Evolutionary conservation across 2,797 vertebrate genomes (phyloP).

Genomic region (Sebastes matsubarae): DNA sequence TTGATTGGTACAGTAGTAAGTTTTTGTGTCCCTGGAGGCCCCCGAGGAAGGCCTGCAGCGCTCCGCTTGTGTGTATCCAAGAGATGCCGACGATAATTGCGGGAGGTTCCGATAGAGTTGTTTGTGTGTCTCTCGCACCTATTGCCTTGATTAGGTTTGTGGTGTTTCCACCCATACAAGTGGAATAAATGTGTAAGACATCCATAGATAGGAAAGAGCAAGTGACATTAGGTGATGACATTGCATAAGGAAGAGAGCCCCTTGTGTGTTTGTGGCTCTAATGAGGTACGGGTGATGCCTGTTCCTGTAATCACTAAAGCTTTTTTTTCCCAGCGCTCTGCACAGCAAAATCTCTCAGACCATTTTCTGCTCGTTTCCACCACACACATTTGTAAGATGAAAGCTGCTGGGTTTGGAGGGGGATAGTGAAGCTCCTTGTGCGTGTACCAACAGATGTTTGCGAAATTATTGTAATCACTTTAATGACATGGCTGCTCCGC

Average conservation of each 20-base stretch:
- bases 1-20: constrained; percentile 62
- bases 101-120: constrained; percentile 43
- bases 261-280: constrained; percentile 42
- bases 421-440: constrained; percentile 36
- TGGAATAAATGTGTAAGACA: constrained; percentile 31
- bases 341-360: constrained; percentile 9
- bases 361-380: constrained; percentile 35
- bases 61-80: constrained; percentile 54
- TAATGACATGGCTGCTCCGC: constrained; percentile 48
- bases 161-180: constrained; percentile 39
- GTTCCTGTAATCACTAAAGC: constrained; percentile 25
- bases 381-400: constrained; percentile 52
- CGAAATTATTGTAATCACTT: constrained; percentile 61
- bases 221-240: constrained; percentile 41
- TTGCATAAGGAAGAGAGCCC: constrained; percentile 38
- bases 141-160: constrained; percentile 62
- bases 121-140: constrained; percentile 45
- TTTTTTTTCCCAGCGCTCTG: constrained; percentile 8
- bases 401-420: constrained; percentile 52
- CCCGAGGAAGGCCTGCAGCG: constrained; percentile 36
- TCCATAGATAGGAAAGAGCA: constrained; percentile 16
- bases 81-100: constrained; percentile 67
- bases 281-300: constrained; percentile 39
- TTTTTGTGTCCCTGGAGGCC: constrained; percentile 56
- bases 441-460: constrained; percentile 63